Conservation (phyloP, 2,888 invertebrate genomes). For the Gandaritis pyraliata region DNA sequence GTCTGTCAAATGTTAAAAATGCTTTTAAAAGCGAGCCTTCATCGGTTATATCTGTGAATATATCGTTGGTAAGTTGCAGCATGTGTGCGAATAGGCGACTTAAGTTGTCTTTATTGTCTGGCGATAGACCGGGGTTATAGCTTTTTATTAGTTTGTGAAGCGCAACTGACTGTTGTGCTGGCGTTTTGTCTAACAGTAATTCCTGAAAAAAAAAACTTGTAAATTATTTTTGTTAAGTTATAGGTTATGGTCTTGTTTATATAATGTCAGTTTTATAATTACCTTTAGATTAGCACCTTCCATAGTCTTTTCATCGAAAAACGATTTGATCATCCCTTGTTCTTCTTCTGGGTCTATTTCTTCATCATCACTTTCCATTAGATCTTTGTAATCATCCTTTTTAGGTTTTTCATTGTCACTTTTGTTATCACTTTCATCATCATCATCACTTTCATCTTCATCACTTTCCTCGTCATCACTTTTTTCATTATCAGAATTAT, state of each 20-base stretch:
- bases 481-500: constrained; percentile 28
- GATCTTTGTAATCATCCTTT: constrained; percentile 69
- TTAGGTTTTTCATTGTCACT: constrained; percentile 14
- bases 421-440: constrained; percentile 40
- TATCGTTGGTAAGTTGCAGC: constrained; percentile 90
- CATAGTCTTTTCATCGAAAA: constrained; percentile 64
- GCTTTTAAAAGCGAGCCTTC: constrained; percentile 75
- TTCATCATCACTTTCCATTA: constrained; percentile 75
- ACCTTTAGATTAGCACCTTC: constrained; percentile 74
- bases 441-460: constrained; percentile 15
- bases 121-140: constrained; percentile 92
- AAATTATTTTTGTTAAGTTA: too few relatives aligned
- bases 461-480: constrained; percentile 35
- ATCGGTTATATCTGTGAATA: constrained; percentile 72
- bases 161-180: constrained; percentile 87
- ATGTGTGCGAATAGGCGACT: constrained; percentile 90
- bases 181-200: constrained; percentile 85
- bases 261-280: constrained; percentile 16
- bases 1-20: constrained; percentile 85
- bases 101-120: constrained; percentile 91
- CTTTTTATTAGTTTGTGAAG: constrained; percentile 94
- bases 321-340: constrained; percentile 57
- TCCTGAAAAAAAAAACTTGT: constrained; percentile 74
- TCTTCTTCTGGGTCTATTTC: constrained; percentile 53
- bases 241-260: too few relatives aligned